phyloP scores from a whole-genome alignment of 2,888 invertebrate genomes.

The Allolobophora icterica region DNA sequence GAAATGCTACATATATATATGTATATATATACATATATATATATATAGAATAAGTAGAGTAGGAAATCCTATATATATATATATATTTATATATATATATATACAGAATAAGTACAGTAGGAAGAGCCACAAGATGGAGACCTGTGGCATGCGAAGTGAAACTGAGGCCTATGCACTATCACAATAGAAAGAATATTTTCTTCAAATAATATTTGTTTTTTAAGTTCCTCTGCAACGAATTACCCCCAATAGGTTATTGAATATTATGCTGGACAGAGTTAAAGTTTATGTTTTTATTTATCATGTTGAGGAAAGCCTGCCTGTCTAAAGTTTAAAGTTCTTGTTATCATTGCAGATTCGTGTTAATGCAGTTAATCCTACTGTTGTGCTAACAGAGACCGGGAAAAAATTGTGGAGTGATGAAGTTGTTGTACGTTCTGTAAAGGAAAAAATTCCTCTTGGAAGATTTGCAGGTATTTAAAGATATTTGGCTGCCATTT shows the following conservation, averaged over 20 bases:
- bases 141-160: not conserved
- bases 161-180: not conserved
- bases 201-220: not conserved
- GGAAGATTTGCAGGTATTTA: slow-evolving; percentile 74
- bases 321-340: not conserved
- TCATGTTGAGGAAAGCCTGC: not conserved
- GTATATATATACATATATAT: no score
- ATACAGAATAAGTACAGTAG: no score
- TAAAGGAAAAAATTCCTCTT: slow-evolving; percentile 83
- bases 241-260: not conserved
- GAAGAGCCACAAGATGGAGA: not conserved
- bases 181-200: not conserved
- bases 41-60: no score
- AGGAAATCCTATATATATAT: no score
- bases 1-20: no score
- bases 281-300: not conserved
- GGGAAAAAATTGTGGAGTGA: slow-evolving; percentile 80
- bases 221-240: not conserved
- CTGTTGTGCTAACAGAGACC: slow-evolving; percentile 91
- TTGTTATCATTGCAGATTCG: slow-evolving; percentile 71
- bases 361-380: slow-evolving; percentile 91
- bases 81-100: no score
- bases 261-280: not conserved
- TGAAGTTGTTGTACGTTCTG: slow-evolving; percentile 60
- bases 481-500: no score